Base-by-base conservation (phyloP, 2,888 invertebrate species). In the Plagodis dolabraria region DNA sequence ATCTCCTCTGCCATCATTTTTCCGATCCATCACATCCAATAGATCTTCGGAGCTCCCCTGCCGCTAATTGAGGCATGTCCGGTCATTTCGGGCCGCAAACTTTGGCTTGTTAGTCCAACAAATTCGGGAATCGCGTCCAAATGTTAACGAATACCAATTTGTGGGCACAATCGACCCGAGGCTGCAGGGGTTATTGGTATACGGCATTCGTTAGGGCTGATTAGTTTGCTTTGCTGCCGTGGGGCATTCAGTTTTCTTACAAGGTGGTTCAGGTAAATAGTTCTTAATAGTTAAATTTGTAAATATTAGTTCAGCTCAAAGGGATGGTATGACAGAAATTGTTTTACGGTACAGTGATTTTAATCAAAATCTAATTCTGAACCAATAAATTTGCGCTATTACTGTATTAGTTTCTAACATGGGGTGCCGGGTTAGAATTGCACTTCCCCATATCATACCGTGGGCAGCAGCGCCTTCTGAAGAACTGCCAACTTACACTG, bases 101-200 rank as follows among this genome's bases (percentile, higher is more conserved):
- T 88, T 87, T 77, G 74, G 79, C 84, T 89, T 85, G 87, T 88
- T 89, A 87, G 83, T 79, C 80, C 75, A 82, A 85, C 85, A 83
- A 87, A 89, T 87, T 89, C 87, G 83, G 85, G 85, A 88, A 89
- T 88, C 86, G 87, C 82, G 76, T 83, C 84, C 83, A 82, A 88
- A 88, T 89, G 89, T 85, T 90, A 89, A 90, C 89, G 88, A 87
- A 85, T 77, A 81, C 84, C 89, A 88, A 89, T 90, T 89, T 89
- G 82, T 71, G 85, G 83, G 78, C 70, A 71, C 58, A 65, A 64
- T 63, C 66, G 66, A 63, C 62, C 64, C 65, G 38, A 43, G 56
- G 63, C 51, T 63, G 64, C 64, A 65, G 51, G 57, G 69, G 64
- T 63, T 68, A 64, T 69, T 80, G 74, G 76, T 82, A 81, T 81